A percentile compares a stretch with the other conserved stretches of the same genome.
These are phyloP conservation scores for Neria commutata DNA, from an alignment of 2,888 invertebrate genomes.

Conservation along the genomic window DNA sequence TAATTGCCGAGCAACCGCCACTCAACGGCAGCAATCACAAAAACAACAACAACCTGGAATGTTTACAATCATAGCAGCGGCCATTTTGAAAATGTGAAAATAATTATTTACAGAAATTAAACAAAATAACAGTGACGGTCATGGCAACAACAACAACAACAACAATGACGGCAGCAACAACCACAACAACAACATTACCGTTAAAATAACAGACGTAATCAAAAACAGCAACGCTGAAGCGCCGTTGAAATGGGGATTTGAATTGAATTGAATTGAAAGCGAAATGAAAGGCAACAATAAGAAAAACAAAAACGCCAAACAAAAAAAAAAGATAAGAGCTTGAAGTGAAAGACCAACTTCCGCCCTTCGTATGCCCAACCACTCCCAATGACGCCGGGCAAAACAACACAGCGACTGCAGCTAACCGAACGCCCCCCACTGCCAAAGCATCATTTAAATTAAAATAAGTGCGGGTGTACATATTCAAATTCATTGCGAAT, in stretches of 20 bases:
- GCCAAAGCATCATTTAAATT: conserved; percentile 10
- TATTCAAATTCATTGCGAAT: too few species aligned
- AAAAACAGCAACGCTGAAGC: conserved; percentile 23
- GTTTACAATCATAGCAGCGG: neutral
- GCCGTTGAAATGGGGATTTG: neutral
- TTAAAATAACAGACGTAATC: conserved; percentile 25
- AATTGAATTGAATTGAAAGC: neutral
- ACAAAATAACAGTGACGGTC: conserved; percentile 41
- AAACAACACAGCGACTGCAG: neutral
- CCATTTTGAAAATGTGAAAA: conserved; percentile 37
- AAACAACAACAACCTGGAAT: conserved; percentile 24
- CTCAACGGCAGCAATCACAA: conserved; percentile 42
- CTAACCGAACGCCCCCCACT: neutral
- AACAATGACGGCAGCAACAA: conserved; percentile 5
- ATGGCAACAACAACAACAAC: conserved; percentile 15
- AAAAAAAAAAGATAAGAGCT: too few species aligned
- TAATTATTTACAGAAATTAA: conserved; percentile 53
- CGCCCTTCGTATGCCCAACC: too few species aligned
- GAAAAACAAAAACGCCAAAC: too few species aligned
- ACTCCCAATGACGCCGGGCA: too few species aligned
- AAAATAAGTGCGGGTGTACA: too few species aligned
- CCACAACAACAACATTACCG: neutral
- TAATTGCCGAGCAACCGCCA: neutral
- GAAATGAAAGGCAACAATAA: too few species aligned
- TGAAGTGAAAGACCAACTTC: too few species aligned